phyloP scores from a whole-genome alignment of 2,113 vertebrate species.

The Larimichthys polyactis region DNA sequence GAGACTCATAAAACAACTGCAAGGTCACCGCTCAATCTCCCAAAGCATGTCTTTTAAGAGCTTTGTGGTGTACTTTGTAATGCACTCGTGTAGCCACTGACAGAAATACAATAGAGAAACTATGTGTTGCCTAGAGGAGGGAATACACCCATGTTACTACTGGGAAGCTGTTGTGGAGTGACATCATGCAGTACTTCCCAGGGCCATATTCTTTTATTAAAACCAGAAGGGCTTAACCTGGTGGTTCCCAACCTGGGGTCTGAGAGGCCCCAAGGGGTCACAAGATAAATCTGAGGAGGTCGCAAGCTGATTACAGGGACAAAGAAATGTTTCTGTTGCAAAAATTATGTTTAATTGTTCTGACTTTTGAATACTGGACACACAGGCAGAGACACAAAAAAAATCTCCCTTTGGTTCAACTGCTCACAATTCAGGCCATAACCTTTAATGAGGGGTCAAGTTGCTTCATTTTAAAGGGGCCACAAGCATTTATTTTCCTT shows the following conservation, averaged over 20 bases:
- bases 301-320: background rate
- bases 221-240: constrained; percentile 24
- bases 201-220: constrained; percentile 55
- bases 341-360: background rate
- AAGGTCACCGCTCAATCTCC: constrained; percentile 45
- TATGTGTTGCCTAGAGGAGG: constrained; percentile 58
- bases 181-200: constrained; percentile 64
- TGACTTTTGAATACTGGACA: background rate
- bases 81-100: constrained; percentile 47
- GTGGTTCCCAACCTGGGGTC: constrained; percentile 13
- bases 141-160: constrained; percentile 64
- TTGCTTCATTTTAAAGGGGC: background rate
- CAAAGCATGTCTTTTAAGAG: constrained; percentile 32
- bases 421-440: background rate
- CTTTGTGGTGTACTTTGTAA: constrained; percentile 41
- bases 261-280: background rate
- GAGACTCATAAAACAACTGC: constrained; percentile 34
- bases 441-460: background rate
- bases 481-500: background rate
- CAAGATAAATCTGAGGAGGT: background rate
- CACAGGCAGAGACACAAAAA: background rate
- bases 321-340: background rate
- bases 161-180: constrained; percentile 55
- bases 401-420: background rate
- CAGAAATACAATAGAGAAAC: constrained; percentile 68